These are phyloP conservation scores for Brachionus manjavacas DNA, from an alignment of 1,140 invertebrate genomes.

Conservation along the genomic window DNA sequence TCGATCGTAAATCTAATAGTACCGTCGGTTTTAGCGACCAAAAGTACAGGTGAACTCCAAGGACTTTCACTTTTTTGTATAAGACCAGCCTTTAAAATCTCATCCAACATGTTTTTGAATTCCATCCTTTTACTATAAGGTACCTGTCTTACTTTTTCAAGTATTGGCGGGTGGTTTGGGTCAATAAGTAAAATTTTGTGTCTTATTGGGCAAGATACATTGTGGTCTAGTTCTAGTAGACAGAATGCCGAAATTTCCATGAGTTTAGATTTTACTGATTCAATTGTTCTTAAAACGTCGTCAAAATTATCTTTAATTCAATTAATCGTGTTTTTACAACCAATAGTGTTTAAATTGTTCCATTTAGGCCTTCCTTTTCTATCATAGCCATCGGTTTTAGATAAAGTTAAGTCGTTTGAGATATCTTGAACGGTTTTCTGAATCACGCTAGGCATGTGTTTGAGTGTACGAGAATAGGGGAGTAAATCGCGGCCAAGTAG, in stretches of 20 bases:
- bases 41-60: not conserved
- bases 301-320: not conserved
- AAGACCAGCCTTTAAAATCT: constrained; percentile 38
- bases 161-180: not conserved
- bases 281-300: not conserved
- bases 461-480: no score
- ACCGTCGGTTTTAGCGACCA: not conserved
- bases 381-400: no score
- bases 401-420: no score
- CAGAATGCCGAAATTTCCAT: not conserved
- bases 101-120: constrained; percentile 11
- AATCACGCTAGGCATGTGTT: no score
- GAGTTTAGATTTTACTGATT: not conserved
- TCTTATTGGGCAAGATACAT: not conserved
- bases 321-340: not conserved
- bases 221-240: not conserved
- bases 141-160: not conserved
- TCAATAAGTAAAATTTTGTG: not conserved
- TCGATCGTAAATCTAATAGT: not conserved
- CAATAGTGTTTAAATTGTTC: no score
- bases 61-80: not conserved
- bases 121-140: not conserved
- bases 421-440: no score
- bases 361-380: no score
- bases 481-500: no score